These are phyloP conservation scores for Rhea pennata DNA, from an alignment of 2,113 vertebrate species.

Conservation along the genomic window DNA sequence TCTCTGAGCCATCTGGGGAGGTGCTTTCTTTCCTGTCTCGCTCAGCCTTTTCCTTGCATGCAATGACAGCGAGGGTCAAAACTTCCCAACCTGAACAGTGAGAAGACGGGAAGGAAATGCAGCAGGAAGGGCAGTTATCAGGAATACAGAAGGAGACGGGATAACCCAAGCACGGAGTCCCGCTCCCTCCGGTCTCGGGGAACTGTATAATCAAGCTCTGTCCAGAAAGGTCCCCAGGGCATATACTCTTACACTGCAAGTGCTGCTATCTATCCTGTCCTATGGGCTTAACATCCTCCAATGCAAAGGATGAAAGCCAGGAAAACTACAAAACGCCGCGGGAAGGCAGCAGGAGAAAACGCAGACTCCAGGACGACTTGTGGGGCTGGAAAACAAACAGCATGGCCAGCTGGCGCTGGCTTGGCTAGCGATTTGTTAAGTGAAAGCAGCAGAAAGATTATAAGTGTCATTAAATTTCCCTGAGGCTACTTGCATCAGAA, in stretches of 20 bases:
- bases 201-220: not conserved
- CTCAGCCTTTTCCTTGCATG: not conserved
- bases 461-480: not conserved
- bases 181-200: not conserved
- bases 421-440: not conserved
- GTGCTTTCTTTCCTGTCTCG: not conserved
- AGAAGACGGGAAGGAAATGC: not conserved
- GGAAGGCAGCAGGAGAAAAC: not conserved
- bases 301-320: not conserved
- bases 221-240: not conserved
- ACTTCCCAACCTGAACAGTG: not conserved
- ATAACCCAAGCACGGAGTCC: not conserved
- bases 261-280: not conserved
- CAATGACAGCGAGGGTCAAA: not conserved
- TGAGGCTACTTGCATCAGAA: not conserved
- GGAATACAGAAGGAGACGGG: not conserved
- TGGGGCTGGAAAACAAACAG: not conserved
- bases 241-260: not conserved
- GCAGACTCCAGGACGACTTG: not conserved
- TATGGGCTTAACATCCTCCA: not conserved
- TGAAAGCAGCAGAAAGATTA: not conserved
- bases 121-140: not conserved
- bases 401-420: not conserved
- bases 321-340: not conserved
- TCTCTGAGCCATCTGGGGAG: not conserved